A percentile compares a stretch with the other conserved stretches of the same genome.
phyloP scores from a whole-genome alignment of 2,797 vertebrate genomes.

The Syndactyla subalaris region DNA sequence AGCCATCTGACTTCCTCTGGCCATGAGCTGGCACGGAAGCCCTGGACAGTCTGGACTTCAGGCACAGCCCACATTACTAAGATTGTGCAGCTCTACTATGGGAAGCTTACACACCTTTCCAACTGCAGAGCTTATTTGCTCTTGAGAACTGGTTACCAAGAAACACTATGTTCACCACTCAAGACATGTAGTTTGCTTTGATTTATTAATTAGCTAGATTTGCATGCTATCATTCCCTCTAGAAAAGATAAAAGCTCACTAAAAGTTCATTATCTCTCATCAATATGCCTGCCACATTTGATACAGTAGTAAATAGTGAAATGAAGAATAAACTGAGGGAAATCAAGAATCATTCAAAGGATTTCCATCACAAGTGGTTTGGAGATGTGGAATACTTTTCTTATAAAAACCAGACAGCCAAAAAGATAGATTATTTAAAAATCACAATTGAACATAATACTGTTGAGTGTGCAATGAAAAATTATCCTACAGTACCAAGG shows the following conservation, averaged over 20 bases:
- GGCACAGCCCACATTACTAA: neutral
- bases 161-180: neutral
- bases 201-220: conserved; percentile 3
- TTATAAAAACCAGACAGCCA: neutral
- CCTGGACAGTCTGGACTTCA: neutral
- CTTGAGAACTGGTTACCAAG: neutral
- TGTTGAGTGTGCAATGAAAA: neutral
- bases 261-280: neutral
- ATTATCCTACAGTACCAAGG: neutral
- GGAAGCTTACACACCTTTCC: neutral
- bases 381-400: neutral
- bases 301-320: neutral
- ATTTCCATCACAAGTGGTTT: neutral
- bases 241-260: neutral
- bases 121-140: neutral
- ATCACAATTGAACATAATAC: neutral
- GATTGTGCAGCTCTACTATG: neutral
- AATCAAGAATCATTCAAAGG: neutral
- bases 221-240: neutral
- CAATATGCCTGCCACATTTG: neutral
- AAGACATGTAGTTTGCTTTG: neutral
- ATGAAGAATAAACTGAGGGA: neutral
- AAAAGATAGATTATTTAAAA: neutral
- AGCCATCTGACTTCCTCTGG: neutral
- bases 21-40: neutral